These are phyloP conservation scores for Ailurus styani DNA, from an alignment of 2,113 vertebrate species.

Conservation along the genomic window DNA sequence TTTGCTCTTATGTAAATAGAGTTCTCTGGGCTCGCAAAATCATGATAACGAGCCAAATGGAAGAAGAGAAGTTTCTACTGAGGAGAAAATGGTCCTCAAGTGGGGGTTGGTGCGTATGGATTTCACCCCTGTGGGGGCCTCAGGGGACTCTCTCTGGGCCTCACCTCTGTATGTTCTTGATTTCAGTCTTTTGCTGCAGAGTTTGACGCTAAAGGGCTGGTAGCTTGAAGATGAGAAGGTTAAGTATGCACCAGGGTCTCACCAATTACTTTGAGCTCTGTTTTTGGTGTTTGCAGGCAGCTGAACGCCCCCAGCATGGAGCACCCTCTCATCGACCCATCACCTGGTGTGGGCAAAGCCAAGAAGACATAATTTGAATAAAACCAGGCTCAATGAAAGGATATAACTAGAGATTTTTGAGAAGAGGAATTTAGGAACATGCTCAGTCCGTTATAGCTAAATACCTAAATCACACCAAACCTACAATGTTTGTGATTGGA, in stretches of 20 bases:
- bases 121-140: neutral
- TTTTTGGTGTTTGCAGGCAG: no score
- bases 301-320: rapidly evolving
- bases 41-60: neutral
- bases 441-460: neutral
- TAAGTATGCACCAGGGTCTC: neutral
- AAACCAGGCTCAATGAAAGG: neutral
- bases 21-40: neutral
- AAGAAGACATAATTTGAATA: neutral
- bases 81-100: rapidly evolving
- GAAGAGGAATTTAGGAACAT: neutral
- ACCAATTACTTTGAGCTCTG: neutral
- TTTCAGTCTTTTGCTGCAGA: neutral
- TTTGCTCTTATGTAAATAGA: neutral
- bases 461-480: neutral
- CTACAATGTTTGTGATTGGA: neutral
- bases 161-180: neutral
- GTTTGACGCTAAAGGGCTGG: neutral
- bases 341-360: neutral
- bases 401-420: neutral
- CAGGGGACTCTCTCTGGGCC: neutral
- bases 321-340: neutral
- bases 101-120: rapidly evolving
- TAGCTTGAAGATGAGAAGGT: neutral
- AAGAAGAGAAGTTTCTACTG: neutral